Conservation (phyloP, 2,888 invertebrate genomes). For the Herminia tarsipennalis region DNA sequence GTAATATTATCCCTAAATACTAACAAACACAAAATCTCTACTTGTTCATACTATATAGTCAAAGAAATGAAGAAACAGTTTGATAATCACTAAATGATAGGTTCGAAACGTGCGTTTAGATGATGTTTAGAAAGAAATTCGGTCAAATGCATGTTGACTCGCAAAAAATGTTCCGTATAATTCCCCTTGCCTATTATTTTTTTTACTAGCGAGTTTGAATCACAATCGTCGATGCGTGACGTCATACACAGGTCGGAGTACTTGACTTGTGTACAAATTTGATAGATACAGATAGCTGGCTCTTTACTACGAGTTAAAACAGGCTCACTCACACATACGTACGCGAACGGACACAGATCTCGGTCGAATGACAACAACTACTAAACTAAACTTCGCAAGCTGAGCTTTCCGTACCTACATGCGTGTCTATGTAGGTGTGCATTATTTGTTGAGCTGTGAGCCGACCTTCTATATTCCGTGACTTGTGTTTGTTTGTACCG, state of each 20-base stretch:
- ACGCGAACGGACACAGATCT: too few species aligned
- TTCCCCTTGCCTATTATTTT: constrained; percentile 4
- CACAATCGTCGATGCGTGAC: constrained; percentile 8
- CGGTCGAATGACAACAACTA: too few species aligned
- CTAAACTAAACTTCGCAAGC: too few species aligned
- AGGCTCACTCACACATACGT: too few species aligned
- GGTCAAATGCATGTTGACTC: constrained; percentile 15
- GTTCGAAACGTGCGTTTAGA: constrained; percentile 54
- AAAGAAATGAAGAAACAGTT: constrained; percentile 60
- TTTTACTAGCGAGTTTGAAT: constrained; percentile 3
- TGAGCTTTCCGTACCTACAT: too few species aligned
- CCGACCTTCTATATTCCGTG: not conserved
- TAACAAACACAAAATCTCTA: too few species aligned
- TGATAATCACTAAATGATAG: constrained; percentile 68
- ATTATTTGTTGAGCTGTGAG: too few species aligned
- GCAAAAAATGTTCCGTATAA: constrained; percentile 15
- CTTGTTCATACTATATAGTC: too few species aligned
- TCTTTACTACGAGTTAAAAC: too few species aligned
- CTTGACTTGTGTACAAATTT: constrained; percentile 1
- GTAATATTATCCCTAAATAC: too few species aligned
- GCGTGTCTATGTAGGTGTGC: too few species aligned
- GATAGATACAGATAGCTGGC: too few species aligned
- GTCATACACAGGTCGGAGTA: constrained; percentile 5
- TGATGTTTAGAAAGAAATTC: constrained; percentile 30
- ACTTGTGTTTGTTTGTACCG: not conserved